Evolutionary conservation across 2,113 vertebrate genomes (phyloP).

Genomic region (Felis chaus): DNA sequence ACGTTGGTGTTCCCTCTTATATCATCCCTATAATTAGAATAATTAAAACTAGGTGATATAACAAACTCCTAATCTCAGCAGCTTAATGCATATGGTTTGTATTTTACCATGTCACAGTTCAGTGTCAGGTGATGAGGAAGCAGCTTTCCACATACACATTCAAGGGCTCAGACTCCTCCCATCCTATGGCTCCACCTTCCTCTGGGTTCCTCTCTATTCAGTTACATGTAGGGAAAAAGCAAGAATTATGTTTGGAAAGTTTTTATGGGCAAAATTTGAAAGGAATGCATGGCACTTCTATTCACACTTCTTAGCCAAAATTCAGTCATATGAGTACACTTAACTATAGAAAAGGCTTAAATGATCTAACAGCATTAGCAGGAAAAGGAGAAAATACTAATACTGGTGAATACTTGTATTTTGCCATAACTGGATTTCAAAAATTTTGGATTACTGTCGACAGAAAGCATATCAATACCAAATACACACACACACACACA

Average conservation of each 20-base stretch:
- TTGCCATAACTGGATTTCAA: not conserved
- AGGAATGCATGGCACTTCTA: not conserved
- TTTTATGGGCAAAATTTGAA: not conserved
- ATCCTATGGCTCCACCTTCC: not conserved
- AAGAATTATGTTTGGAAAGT: not conserved
- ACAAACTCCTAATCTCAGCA: not conserved
- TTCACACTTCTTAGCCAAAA: not conserved
- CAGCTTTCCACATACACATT: not conserved
- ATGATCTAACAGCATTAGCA: not conserved
- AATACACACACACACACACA: not conserved
- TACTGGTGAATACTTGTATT: not conserved
- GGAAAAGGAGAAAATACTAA: not conserved
- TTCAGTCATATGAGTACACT: not conserved
- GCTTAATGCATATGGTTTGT: not conserved
- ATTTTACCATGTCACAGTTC: not conserved
- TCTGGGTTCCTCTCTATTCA: not conserved
- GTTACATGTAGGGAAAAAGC: not conserved
- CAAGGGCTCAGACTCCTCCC: not conserved
- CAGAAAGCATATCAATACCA: not conserved
- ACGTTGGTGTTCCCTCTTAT: not conserved
- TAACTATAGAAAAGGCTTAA: not conserved
- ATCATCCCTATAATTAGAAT: not conserved
- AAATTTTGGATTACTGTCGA: not conserved
- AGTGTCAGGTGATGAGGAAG: not conserved
- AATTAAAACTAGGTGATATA: not conserved